Conservation (phyloP, 2,888 invertebrate species). For the Stegophylla sp. region DNA sequence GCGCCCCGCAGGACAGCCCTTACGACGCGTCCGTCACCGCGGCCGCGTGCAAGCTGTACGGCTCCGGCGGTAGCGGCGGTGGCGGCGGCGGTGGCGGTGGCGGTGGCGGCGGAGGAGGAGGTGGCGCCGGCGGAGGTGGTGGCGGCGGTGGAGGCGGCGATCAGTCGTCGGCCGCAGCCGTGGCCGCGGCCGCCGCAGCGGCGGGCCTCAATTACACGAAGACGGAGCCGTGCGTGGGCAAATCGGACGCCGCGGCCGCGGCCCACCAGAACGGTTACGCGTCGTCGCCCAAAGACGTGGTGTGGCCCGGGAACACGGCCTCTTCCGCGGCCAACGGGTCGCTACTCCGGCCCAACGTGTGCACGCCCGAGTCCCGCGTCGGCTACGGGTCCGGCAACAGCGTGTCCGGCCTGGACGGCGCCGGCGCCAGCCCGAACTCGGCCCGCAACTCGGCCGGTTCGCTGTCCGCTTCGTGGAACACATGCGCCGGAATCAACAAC, state of each 20-base stretch:
- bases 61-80: constrained; percentile 71
- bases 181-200: constrained; percentile 71
- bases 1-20: constrained; percentile 87
- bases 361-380: constrained; percentile 87
- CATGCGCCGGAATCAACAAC: constrained; percentile 80
- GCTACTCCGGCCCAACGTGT: constrained; percentile 83
- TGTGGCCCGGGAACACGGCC: constrained; percentile 74
- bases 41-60: constrained; percentile 77
- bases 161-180: constrained; percentile 74
- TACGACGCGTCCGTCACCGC: constrained; percentile 90
- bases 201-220: constrained; percentile 65
- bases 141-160: constrained; percentile 79
- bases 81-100: constrained; percentile 83
- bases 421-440: constrained; percentile 77
- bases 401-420: constrained; percentile 82
- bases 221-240: constrained; percentile 63
- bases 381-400: constrained; percentile 78
- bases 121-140: constrained; percentile 80
- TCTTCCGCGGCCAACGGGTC: constrained; percentile 72
- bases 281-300: constrained; percentile 69
- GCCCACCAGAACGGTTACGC: constrained; percentile 70
- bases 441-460: constrained; percentile 65
- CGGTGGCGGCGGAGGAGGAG: constrained; percentile 72
- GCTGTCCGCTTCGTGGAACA: constrained; percentile 77
- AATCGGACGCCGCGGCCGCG: constrained; percentile 60